phyloP scores from a whole-genome alignment of 2,888 invertebrate species.

The Pyrrhia umbra region DNA sequence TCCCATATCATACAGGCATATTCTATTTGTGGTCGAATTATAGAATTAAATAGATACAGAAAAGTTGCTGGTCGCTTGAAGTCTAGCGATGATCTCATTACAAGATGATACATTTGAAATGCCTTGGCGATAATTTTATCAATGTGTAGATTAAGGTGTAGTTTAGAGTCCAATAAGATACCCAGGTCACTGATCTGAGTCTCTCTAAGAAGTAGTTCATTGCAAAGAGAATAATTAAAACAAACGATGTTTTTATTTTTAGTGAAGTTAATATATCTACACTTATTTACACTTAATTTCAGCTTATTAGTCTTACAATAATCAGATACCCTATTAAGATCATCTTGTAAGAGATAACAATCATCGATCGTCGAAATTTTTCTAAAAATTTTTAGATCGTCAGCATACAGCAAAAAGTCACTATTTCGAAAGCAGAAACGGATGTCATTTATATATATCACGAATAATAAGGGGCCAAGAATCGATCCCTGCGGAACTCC shows the following conservation, averaged over 20 bases:
- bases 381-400: constrained; percentile 9
- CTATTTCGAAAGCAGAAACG: constrained; percentile 4
- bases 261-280: neutral
- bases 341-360: neutral
- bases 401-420: constrained; percentile 10
- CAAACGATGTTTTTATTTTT: constrained; percentile 9
- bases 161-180: constrained; percentile 2
- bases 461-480: too few species aligned
- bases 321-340: constrained; percentile 6
- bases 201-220: constrained; percentile 1
- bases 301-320: neutral
- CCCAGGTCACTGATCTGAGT: neutral
- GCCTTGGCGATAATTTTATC: constrained; percentile 5
- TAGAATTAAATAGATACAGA: neutral
- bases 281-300: constrained; percentile 3
- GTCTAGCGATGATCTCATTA: neutral
- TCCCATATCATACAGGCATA: too few species aligned
- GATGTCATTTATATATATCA: too few species aligned
- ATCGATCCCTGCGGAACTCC: too few species aligned
- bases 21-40: too few species aligned
- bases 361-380: neutral
- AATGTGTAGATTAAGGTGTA: constrained; percentile 14
- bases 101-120: constrained; percentile 8
- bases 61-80: neutral
- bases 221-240: neutral